These are phyloP conservation scores for Acrossocheilus wenchowensis DNA, from an alignment of 2,797 vertebrate species.

Conservation along the genomic window DNA sequence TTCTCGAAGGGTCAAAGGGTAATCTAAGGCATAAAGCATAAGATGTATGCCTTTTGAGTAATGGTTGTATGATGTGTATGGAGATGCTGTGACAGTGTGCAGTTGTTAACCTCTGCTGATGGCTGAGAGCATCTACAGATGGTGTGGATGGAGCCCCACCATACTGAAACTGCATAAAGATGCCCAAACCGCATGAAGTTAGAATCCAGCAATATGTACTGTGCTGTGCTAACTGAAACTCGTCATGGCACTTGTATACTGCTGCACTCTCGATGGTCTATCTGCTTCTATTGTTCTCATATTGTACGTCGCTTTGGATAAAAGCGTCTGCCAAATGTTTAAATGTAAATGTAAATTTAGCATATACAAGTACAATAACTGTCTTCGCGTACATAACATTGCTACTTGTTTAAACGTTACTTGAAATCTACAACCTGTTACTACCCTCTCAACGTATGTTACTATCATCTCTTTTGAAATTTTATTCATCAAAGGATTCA, in stretches of 20 bases:
- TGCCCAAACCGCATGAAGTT: conserved; percentile 47
- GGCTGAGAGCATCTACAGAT: conserved; percentile 32
- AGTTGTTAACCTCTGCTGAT: conserved; percentile 75
- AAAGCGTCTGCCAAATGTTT: too few relatives aligned
- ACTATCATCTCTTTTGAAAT: background rate
- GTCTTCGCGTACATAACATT: background rate
- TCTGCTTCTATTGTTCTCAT: too few relatives aligned
- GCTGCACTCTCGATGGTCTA: too few relatives aligned
- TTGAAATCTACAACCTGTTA: background rate
- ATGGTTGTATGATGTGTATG: conserved; percentile 82
- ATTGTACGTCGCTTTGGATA: too few relatives aligned
- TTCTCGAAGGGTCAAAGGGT: conserved; percentile 75
- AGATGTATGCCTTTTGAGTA: conserved; percentile 86
- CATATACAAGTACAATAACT: background rate
- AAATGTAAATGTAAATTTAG: background rate
- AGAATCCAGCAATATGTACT: background rate
- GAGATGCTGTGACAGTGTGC: conserved; percentile 77
- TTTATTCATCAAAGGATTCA: background rate
- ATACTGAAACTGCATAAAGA: background rate
- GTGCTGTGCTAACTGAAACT: too few relatives aligned
- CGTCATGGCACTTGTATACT: too few relatives aligned
- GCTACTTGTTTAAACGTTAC: background rate
- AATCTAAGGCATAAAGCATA: conserved; percentile 89
- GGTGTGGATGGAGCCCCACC: conserved; percentile 30
- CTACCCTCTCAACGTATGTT: background rate